These are phyloP conservation scores for Thumatha senex DNA, from an alignment of 2,888 invertebrate species.

Conservation along the genomic window DNA sequence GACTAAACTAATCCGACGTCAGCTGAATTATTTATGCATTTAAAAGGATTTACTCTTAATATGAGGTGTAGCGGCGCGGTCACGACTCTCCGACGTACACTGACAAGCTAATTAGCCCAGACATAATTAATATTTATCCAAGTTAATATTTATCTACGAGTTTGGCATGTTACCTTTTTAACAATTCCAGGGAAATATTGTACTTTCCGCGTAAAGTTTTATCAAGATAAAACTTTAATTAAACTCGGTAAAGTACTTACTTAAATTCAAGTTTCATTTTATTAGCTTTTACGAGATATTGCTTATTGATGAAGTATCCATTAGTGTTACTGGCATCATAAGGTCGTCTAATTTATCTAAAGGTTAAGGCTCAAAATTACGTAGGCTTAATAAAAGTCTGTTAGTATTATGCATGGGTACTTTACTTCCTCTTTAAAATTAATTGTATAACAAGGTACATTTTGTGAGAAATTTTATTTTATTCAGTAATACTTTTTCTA, in stretches of 20 bases:
- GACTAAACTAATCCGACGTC: conserved; percentile 61
- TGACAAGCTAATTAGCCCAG: conserved; percentile 67
- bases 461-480: no score
- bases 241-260: conserved; percentile 8
- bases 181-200: conserved; percentile 12
- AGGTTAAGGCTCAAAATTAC: neutral
- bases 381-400: neutral
- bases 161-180: conserved; percentile 14
- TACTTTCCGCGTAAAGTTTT: conserved; percentile 19
- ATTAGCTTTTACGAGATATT: conserved; percentile 16
- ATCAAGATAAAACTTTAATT: conserved; percentile 22
- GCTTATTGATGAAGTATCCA: conserved; percentile 22
- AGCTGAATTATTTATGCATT: conserved; percentile 81
- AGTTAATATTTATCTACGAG: conserved; percentile 38
- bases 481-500: no score
- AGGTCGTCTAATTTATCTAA: neutral
- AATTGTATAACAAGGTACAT: no score
- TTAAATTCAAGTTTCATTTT: conserved; percentile 3
- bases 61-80: conserved; percentile 76
- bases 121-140: conserved; percentile 46
- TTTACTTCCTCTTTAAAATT: no score
- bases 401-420: no score
- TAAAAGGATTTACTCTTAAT: conserved; percentile 81
- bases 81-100: conserved; percentile 64
- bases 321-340: neutral